Conservation (phyloP, 2,113 vertebrate genomes). For the Triplophysa tibetana region DNA sequence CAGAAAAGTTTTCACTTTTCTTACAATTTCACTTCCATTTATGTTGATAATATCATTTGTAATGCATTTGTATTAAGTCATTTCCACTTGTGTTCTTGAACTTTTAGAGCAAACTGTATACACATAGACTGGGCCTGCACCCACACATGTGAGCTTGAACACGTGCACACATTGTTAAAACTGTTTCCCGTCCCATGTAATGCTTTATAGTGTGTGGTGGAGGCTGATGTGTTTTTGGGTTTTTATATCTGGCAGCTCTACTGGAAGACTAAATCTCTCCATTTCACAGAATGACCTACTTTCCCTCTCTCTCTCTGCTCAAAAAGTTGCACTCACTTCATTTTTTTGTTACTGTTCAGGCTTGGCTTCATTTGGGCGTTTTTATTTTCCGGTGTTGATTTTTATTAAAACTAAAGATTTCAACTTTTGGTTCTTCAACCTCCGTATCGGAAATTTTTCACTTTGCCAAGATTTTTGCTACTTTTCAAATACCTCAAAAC, state of each 20-base stretch:
- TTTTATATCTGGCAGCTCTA: slow-evolving; percentile 32
- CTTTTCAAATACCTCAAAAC: too few species aligned
- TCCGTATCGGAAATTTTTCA: too few species aligned
- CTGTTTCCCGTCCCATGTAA: slow-evolving; percentile 24
- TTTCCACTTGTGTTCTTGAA: too few species aligned
- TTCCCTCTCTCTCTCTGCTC: slow-evolving; percentile 14
- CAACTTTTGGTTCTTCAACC: background rate
- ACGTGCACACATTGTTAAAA: slow-evolving; percentile 38
- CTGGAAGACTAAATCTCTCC: slow-evolving; percentile 24
- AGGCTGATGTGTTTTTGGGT: slow-evolving; percentile 14
- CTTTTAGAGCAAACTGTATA: too few species aligned
- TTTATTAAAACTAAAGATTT: background rate
- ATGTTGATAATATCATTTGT: too few species aligned
- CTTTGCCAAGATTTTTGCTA: too few species aligned
- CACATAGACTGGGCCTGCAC: background rate
- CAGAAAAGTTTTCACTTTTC: too few species aligned
- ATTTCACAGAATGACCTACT: slow-evolving; percentile 49
- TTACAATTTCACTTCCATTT: too few species aligned
- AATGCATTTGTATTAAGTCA: too few species aligned
- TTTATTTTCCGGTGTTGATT: background rate
- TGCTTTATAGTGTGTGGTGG: slow-evolving; percentile 5
- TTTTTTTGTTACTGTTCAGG: background rate
- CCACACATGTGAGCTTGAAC: slow-evolving; percentile 7
- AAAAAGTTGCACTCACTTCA: slow-evolving; percentile 1
- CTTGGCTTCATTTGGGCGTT: background rate